Evolutionary conservation across 2,888 invertebrate species (phyloP).

Genomic region (Dichetophora obliterata): DNA sequence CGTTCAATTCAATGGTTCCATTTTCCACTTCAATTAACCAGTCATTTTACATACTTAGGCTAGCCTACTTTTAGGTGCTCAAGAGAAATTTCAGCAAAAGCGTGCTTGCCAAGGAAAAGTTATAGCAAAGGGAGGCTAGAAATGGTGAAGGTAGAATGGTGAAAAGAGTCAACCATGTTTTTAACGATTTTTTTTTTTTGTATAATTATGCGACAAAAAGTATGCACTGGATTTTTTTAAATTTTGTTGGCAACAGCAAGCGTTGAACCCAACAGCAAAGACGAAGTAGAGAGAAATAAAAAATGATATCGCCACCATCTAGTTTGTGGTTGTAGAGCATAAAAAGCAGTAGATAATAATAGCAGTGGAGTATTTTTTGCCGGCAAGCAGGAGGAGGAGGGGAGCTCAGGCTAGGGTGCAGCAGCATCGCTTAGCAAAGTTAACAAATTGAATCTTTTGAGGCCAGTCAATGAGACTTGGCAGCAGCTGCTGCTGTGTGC

Average conservation of each 20-base stretch:
- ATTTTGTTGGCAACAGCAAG: not conserved
- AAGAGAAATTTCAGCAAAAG: conserved; percentile 1
- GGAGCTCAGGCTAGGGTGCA: not conserved
- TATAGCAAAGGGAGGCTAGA: not conserved
- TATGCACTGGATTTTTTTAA: conserved; percentile 1
- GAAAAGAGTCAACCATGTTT: not conserved
- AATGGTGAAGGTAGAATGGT: not conserved
- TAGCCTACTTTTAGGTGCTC: conserved; percentile 26
- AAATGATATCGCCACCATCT: too few relatives aligned
- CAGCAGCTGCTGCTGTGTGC: not conserved
- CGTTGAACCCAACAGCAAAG: conserved; percentile 2
- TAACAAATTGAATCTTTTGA: not conserved
- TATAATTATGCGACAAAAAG: conserved; percentile 23
- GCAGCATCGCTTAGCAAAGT: not conserved
- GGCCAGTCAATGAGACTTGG: conserved; percentile 4
- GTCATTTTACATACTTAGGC: conserved; percentile 5
- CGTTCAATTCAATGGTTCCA: conserved; percentile 16
- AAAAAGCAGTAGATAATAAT: not conserved
- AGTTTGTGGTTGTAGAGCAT: too few relatives aligned
- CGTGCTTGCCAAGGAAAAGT: not conserved
- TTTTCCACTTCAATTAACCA: conserved; percentile 37
- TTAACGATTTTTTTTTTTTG: not conserved
- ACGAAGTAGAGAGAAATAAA: not conserved
- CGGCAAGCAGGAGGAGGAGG: not conserved
- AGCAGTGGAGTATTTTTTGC: not conserved